phyloP scores from a whole-genome alignment of 2,888 invertebrate genomes.

The Dexiosoma caninum region DNA sequence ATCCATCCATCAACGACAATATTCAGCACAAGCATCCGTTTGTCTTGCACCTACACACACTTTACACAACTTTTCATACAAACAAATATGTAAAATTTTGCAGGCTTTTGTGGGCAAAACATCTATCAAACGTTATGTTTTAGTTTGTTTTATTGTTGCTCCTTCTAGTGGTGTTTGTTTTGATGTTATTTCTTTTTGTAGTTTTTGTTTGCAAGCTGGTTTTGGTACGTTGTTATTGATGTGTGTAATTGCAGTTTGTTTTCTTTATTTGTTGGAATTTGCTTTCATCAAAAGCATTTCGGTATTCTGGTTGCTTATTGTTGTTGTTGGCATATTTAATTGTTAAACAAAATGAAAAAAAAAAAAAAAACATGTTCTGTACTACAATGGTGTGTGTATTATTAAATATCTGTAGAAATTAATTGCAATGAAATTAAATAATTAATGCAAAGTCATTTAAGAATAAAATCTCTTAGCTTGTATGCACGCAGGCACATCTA shows the following conservation, averaged over 20 bases:
- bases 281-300: slow-evolving; percentile 2
- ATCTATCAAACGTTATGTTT: slow-evolving; percentile 45
- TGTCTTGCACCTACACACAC: not conserved
- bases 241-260: not conserved
- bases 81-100: not conserved
- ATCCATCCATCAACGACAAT: slow-evolving; percentile 35
- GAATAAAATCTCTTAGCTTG: no score
- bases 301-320: slow-evolving; percentile 1
- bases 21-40: slow-evolving; percentile 22
- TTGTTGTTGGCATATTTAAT: not conserved
- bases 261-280: not conserved
- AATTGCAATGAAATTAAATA: no score
- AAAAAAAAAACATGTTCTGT: no score
- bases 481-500: no score
- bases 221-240: not conserved
- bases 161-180: not conserved
- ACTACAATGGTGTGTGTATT: no score
- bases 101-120: slow-evolving; percentile 10
- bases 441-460: no score
- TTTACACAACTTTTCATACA: no score
- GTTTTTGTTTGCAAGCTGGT: not conserved
- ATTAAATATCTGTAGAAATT: no score
- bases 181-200: slow-evolving; percentile 13
- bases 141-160: slow-evolving; percentile 8
- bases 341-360: not conserved